These are phyloP conservation scores for Alosa sapidissima DNA, from an alignment of 2,797 vertebrate species.

Conservation along the genomic window DNA sequence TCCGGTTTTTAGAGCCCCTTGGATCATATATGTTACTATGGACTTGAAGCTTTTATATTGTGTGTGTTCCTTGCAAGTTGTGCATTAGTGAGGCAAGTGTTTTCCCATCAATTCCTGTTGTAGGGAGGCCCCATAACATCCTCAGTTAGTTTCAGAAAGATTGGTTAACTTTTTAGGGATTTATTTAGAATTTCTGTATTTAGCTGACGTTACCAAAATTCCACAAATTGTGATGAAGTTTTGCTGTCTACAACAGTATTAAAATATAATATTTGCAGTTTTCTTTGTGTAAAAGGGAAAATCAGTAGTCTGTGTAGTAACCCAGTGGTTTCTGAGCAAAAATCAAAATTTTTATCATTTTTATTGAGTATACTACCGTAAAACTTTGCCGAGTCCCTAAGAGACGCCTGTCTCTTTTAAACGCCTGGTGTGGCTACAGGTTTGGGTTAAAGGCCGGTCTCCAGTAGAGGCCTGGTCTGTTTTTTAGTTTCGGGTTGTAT, in stretches of 20 bases:
- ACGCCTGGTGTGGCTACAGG: too few relatives aligned
- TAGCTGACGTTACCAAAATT: neutral
- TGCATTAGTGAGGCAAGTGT: neutral
- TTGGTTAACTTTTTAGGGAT: neutral
- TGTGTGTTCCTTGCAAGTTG: neutral
- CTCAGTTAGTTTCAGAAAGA: neutral
- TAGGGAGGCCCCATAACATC: neutral
- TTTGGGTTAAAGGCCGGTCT: too few relatives aligned
- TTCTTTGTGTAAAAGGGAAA: neutral
- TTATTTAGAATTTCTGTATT: neutral
- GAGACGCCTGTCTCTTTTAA: too few relatives aligned
- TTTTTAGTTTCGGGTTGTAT: too few relatives aligned
- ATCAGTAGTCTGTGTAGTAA: neutral
- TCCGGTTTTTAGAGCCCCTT: neutral
- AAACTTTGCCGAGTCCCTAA: too few relatives aligned
- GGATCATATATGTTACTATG: neutral
- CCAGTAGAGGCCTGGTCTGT: too few relatives aligned
- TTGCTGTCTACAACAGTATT: neutral
- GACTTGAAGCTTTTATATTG: neutral
- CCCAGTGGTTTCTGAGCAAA: neutral
- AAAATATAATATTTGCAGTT: neutral
- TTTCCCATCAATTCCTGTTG: neutral
- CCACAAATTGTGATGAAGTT: neutral
- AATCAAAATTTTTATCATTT: neutral
- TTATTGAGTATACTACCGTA: neutral